Evolutionary conservation across 1,140 invertebrate genomes (phyloP).

Genomic region (Drosophila elegans): DNA sequence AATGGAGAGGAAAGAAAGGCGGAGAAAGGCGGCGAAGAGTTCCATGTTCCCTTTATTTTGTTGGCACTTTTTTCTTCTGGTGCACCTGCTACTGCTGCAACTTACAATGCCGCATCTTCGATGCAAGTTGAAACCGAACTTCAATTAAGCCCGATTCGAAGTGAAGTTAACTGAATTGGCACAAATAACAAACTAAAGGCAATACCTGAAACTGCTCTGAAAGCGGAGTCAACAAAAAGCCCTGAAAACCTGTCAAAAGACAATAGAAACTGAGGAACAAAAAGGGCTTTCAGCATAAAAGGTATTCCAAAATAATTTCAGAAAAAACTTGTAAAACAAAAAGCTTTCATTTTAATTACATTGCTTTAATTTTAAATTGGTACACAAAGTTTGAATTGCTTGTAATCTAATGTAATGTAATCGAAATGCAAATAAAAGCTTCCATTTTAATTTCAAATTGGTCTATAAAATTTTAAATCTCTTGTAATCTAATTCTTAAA

Average conservation of each 20-base stretch:
- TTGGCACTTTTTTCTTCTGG: not conserved
- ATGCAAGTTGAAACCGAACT: conserved; percentile 43
- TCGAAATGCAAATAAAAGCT: too few species aligned
- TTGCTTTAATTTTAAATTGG: too few species aligned
- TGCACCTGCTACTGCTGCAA: conserved; percentile 53
- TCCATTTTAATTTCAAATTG: too few species aligned
- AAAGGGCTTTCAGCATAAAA: not conserved
- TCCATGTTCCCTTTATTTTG: not conserved
- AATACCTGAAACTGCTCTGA: conserved; percentile 13
- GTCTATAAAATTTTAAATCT: too few species aligned
- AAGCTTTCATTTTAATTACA: too few species aligned
- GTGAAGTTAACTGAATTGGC: conserved; percentile 45
- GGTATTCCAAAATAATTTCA: not conserved
- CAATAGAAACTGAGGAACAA: not conserved
- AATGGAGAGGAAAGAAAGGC: not conserved
- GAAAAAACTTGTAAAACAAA: too few species aligned
- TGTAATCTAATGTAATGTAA: too few species aligned
- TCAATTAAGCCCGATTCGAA: conserved; percentile 65
- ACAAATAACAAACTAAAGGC: not conserved
- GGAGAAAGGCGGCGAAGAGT: not conserved
- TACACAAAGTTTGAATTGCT: too few species aligned
- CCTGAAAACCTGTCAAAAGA: conserved; percentile 1
- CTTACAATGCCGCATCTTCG: conserved; percentile 29
- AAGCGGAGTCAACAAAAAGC: not conserved
- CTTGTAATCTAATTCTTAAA: too few species aligned